Evolutionary conservation across 2,888 invertebrate species (phyloP), one percentile per base, ranked within the genome.

Genomic region (Cyclophora albipunctata): DNA sequence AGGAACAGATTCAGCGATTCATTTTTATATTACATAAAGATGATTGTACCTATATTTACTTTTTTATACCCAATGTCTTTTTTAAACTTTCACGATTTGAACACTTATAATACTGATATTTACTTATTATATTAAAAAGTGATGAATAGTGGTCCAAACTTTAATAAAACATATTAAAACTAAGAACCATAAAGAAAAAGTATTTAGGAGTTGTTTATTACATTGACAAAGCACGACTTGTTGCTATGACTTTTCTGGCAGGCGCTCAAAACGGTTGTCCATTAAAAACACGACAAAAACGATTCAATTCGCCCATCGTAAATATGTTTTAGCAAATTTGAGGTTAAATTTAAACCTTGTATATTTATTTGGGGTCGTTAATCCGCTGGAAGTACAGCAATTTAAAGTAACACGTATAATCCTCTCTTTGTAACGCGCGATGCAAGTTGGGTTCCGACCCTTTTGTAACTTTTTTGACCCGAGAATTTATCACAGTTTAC

Each of bases 381-480:
- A 73, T 71, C 73, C 67, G 53, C 53, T 66, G 69, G 59, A 51
- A 57, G 55, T 61, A 57, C 46, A 64, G 65, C 71, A 71, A 74
- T 75, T 76, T 73, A 62, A 70, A 72, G 71, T 67, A 71, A 71
- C 73, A 67, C 63, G 64, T 64, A 62, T 75, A 75, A 76, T 71
- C 74, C 68, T 55, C 56, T 69, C 69, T 68, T 72, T 69, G 66
- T 75, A 74, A 77, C 72, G n/a, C n/a, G n/a, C n/a, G 67, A 63
- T 54, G 63, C 59, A 66, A 73, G 66, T 72, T 71, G 54, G 59
- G 54, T 55, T 56, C 47, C 45, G 61, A 65, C 66, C 69, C 72
- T 69, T 69, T 64, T 52, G 53, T 48, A 63, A 67, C 57, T 66
- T 73, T 71, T 70, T 71, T 58, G 53, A 46, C 57, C 59, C 52